These are phyloP conservation scores for Parauchenoglanis ngamensis DNA, from an alignment of 2,797 vertebrate species.

Conservation along the genomic window DNA sequence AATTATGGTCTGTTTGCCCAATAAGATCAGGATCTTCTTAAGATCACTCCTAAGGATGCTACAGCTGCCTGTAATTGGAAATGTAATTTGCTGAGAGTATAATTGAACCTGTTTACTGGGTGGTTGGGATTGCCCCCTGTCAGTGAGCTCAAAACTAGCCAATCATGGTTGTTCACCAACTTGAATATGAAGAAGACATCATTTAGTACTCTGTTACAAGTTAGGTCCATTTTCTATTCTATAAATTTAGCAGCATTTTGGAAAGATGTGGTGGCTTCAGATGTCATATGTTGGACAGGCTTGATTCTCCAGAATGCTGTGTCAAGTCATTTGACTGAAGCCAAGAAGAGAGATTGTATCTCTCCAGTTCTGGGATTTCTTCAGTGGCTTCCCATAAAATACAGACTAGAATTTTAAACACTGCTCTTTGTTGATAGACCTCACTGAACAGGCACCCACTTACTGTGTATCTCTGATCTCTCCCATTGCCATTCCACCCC, in stretches of 20 bases:
- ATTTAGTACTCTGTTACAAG: not conserved
- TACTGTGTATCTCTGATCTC: conserved; percentile 10
- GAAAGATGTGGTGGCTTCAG: not conserved
- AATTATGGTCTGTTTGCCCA: not conserved
- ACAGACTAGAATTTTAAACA: not conserved
- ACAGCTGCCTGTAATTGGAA: not conserved
- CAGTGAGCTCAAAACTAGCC: not conserved
- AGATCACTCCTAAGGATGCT: not conserved
- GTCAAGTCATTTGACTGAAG: not conserved
- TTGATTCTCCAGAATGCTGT: not conserved
- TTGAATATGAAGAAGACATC: not conserved
- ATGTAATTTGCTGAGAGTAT: not conserved
- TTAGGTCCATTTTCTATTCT: not conserved
- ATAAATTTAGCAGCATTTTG: not conserved
- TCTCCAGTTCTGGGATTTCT: not conserved
- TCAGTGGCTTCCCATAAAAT: not conserved
- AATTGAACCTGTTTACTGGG: not conserved
- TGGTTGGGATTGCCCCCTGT: not conserved
- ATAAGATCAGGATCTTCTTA: not conserved
- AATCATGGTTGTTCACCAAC: not conserved
- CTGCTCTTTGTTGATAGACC: not conserved
- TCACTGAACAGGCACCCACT: not conserved
- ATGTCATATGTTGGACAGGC: not conserved
- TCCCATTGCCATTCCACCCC: not conserved
- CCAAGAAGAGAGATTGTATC: conserved; percentile 3